Conservation (phyloP, 2,797 vertebrate genomes). For the Coilia nasus region DNA sequence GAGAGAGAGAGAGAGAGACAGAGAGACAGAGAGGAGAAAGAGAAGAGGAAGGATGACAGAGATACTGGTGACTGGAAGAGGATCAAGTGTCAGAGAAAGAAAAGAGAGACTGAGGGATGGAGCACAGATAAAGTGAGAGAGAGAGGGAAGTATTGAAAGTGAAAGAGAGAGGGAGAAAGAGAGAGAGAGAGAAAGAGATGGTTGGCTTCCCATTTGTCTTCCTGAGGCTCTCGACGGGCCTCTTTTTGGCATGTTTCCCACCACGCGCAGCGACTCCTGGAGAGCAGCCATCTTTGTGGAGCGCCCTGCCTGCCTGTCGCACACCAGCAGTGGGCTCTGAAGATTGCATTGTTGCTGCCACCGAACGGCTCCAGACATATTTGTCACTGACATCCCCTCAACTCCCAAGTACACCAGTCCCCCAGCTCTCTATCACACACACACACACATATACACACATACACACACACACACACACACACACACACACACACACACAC, state of each 20-base stretch:
- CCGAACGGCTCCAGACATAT: neutral
- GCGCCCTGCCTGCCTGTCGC: neutral
- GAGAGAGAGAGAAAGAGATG: neutral
- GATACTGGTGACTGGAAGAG: neutral
- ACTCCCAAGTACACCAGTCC: too few species aligned
- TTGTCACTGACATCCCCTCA: conserved; percentile 1
- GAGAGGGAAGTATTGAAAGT: neutral
- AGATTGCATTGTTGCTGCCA: conserved; percentile 21
- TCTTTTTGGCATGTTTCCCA: neutral
- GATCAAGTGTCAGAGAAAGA: neutral
- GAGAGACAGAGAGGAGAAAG: neutral
- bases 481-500: conserved; percentile 13
- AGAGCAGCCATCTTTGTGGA: conserved; percentile 5
- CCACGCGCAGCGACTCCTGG: neutral
- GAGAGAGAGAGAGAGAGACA: neutral
- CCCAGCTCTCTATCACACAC: neutral
- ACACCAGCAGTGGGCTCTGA: neutral
- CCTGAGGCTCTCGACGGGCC: neutral
- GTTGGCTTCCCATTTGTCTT: neutral
- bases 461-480: neutral
- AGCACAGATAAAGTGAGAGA: neutral
- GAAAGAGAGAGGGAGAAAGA: neutral
- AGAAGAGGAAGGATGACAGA: neutral
- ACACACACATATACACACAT: neutral
- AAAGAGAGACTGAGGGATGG: neutral